A percentile compares a stretch with the other conserved stretches of the same genome.
Evolutionary conservation across 2,113 vertebrate genomes (phyloP).

Genomic region (Aix galericulata): DNA sequence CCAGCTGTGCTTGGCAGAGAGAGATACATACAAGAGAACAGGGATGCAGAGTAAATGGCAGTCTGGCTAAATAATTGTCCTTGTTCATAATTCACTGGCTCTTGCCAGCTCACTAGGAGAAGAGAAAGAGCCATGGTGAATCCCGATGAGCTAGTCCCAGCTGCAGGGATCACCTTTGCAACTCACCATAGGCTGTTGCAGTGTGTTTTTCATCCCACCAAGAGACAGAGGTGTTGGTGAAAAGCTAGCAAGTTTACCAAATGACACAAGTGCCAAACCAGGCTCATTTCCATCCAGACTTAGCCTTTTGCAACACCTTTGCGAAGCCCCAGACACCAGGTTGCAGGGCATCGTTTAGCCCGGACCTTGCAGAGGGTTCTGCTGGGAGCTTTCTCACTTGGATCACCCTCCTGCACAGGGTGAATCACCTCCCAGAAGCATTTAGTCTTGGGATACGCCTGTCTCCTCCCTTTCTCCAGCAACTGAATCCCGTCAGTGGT

Average conservation of each 20-base stretch:
- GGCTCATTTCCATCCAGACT: rapidly evolving
- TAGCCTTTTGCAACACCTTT: neutral
- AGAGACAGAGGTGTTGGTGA: neutral
- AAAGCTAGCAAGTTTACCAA: neutral
- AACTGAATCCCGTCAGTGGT: neutral
- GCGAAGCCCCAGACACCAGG: too few species aligned
- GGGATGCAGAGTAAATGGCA: neutral
- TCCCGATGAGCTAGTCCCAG: neutral
- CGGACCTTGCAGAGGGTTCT: neutral
- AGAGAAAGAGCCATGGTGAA: rapidly evolving
- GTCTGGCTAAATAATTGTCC: neutral
- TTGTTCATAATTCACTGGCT: neutral
- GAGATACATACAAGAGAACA: rapidly evolving
- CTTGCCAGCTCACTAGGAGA: neutral
- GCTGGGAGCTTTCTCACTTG: neutral
- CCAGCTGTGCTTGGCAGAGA: neutral
- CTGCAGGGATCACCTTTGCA: neutral
- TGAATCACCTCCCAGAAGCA: neutral
- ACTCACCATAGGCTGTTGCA: neutral
- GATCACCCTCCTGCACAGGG: neutral
- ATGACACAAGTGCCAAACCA: neutral
- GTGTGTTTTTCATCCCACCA: neutral
- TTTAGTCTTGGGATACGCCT: neutral
- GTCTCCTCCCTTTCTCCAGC: neutral
- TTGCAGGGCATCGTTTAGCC: neutral